phyloP scores from a whole-genome alignment of 1,140 invertebrate genomes.

The Musca domestica region DNA sequence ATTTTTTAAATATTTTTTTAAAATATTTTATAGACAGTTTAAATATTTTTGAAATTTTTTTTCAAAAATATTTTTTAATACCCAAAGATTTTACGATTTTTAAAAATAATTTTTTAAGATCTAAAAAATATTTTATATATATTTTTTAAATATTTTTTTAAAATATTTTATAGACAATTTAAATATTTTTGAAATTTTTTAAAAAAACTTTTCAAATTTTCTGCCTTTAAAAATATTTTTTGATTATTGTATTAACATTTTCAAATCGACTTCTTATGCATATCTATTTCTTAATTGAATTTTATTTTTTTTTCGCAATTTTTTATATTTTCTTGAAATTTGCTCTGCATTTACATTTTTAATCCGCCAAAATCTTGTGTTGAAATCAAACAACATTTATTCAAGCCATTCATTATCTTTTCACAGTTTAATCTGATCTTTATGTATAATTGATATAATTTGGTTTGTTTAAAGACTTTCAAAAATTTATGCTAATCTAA shows the following conservation, averaged over 20 bases:
- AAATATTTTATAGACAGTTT: background rate
- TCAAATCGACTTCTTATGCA: background rate
- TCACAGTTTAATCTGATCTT: background rate
- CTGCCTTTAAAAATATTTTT: background rate
- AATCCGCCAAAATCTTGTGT: too few species aligned
- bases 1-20: background rate
- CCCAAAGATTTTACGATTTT: too few species aligned
- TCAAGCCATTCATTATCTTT: background rate
- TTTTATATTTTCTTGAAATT: too few species aligned
- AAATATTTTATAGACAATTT: background rate
- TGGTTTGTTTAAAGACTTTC: background rate
- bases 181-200: background rate
- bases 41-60: background rate
- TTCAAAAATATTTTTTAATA: too few species aligned
- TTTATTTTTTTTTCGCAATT: background rate
- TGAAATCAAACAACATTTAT: too few species aligned
- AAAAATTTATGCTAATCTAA: slow-evolving; percentile 9
- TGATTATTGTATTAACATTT: background rate
- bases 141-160: background rate
- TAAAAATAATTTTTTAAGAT: too few species aligned
- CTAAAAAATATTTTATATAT: background rate
- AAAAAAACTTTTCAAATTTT: background rate
- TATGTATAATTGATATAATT: background rate
- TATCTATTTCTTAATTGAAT: background rate
- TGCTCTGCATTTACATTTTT: background rate